These are phyloP conservation scores for Trissonchulus sp. DNA, from an alignment of 2,888 invertebrate genomes.

Conservation along the genomic window DNA sequence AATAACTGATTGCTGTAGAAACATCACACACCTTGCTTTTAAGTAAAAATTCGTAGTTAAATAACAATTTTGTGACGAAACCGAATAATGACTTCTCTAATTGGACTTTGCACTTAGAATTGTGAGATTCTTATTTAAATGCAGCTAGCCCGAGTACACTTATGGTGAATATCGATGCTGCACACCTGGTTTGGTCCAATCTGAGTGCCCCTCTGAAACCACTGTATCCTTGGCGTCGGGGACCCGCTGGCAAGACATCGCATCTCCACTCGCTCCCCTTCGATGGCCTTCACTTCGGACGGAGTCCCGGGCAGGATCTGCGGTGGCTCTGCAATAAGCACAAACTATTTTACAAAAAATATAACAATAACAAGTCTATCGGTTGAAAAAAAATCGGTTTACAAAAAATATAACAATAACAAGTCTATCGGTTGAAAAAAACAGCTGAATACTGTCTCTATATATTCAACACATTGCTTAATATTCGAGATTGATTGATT, in stretches of 20 bases:
- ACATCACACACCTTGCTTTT: no score
- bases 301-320: slow-evolving; percentile 40
- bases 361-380: not conserved
- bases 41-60: no score
- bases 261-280: slow-evolving; percentile 40
- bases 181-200: slow-evolving; percentile 1
- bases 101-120: no score
- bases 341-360: not conserved
- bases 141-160: no score
- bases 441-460: no score
- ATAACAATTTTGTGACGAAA: no score
- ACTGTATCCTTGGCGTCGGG: slow-evolving; percentile 22
- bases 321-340: slow-evolving; percentile 42
- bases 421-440: not conserved
- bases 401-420: not conserved
- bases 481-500: no score
- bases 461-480: no score
- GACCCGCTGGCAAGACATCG: slow-evolving; percentile 42
- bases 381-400: slow-evolving; percentile 4
- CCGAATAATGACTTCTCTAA: no score
- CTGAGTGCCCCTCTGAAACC: slow-evolving; percentile 21
- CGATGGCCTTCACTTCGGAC: slow-evolving; percentile 41
- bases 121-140: no score
- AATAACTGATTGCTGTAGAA: no score
- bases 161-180: no score